phyloP scores from a whole-genome alignment of 2,888 invertebrate species.

The Cyclophora albipunctata region DNA sequence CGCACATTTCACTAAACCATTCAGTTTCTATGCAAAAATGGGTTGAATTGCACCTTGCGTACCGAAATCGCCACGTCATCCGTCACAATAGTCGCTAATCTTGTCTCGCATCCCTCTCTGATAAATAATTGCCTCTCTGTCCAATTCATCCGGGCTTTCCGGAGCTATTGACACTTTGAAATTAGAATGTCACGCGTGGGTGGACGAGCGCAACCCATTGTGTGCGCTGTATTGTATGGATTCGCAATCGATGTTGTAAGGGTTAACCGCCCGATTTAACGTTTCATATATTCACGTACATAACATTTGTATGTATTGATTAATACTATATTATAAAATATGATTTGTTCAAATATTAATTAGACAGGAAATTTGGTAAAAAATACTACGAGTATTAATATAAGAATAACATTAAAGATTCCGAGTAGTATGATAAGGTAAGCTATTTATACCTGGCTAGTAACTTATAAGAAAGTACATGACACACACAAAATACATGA shows the following conservation, averaged over 20 bases:
- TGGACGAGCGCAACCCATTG: constrained; percentile 61
- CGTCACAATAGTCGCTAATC: constrained; percentile 57
- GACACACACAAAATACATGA: too few relatives aligned
- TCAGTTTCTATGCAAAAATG: constrained; percentile 63
- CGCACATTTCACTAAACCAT: constrained; percentile 50
- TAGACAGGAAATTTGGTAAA: too few relatives aligned
- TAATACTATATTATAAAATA: constrained; percentile 4
- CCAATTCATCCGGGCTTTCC: constrained; percentile 50
- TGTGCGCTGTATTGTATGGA: constrained; percentile 39
- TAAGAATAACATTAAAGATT: too few relatives aligned
- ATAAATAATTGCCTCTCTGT: constrained; percentile 34
- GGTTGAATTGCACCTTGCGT: constrained; percentile 67
- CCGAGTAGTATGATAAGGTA: too few relatives aligned
- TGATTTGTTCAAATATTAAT: too few relatives aligned
- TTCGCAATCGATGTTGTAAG: constrained; percentile 40
- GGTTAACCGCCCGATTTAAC: constrained; percentile 24
- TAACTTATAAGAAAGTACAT: too few relatives aligned
- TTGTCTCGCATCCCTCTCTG: constrained; percentile 34
- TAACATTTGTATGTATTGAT: constrained; percentile 15
- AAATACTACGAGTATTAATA: too few relatives aligned
- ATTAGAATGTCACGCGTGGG: constrained; percentile 69
- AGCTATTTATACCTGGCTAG: too few relatives aligned
- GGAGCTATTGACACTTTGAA: constrained; percentile 62
- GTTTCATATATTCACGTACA: constrained; percentile 20
- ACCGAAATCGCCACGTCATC: constrained; percentile 48